Evolutionary conservation across 2,888 invertebrate species (phyloP), one percentile per base, ranked within the genome.

Genomic region (Bombylius discolor): DNA sequence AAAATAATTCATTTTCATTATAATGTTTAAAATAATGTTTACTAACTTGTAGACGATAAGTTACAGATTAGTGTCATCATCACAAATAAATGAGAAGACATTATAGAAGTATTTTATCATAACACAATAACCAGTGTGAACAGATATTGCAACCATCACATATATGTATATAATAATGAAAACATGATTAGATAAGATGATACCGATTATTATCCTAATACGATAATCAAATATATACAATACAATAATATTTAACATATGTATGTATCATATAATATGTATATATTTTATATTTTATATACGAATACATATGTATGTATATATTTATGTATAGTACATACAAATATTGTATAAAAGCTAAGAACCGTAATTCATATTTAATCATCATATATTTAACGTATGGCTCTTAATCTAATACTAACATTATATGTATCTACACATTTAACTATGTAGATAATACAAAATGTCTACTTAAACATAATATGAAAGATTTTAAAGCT

Each of bases 41-140:
- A 53, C 53, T 53, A 53, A 53, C 53, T 48, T 53, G 53, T 53
- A 53, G 47, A 32, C 53, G 13, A 53, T 53, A 47, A 53, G 47
- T 53, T 53, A 53, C 36, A 53, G 47, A 48, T 53, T 47, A 53
- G 32, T 53, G 48, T 48, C 53, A 23, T 48, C 53, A 23, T 33
- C 53, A 31, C 23, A 48, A 53, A 53, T 42, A 48, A 53, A 53
- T 53, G 53, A 53, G 53, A 46, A 53, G n/a, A 39, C 48, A 49
- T 49, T 49, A 49, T n/a, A 49, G 23, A 23, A 46, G 39, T 42
- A 11, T 42, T 42, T 42, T 7, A 42, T 42, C 39, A 42, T 42
- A 42, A 42, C 12, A 42, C 39, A 42, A 42, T 42, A 42, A 42
- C 39, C 8, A 42, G 12, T 42, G 39, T 42, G 8, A 42, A 42